Evolutionary conservation across 1,140 invertebrate genomes (phyloP).

Genomic region (Limonius californicus): DNA sequence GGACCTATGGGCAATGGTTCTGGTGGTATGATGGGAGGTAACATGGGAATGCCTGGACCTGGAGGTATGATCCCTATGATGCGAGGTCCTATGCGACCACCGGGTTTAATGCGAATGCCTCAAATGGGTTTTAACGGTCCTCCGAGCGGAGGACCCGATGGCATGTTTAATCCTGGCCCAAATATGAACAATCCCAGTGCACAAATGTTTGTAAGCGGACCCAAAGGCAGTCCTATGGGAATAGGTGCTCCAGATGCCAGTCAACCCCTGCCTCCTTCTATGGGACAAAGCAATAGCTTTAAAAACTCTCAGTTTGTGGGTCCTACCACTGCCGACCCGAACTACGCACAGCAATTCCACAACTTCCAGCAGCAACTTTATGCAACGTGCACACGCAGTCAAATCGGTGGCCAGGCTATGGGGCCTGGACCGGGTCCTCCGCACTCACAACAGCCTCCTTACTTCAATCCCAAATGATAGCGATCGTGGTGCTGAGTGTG

Average conservation of each 20-base stretch:
- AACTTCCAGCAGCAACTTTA: conserved; percentile 94
- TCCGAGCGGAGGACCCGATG: conserved; percentile 51
- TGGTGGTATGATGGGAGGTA: conserved; percentile 46
- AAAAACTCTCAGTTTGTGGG: conserved; percentile 78
- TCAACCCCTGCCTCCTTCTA: conserved; percentile 74
- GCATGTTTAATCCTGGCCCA: conserved; percentile 42
- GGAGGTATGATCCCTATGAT: conserved; percentile 48
- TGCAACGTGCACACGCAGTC: conserved; percentile 77
- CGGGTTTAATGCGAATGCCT: conserved; percentile 54
- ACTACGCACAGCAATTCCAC: conserved; percentile 91
- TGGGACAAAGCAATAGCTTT: conserved; percentile 71
- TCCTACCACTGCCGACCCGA: conserved; percentile 81
- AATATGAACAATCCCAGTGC: conserved; percentile 48
- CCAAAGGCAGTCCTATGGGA: conserved; percentile 53
- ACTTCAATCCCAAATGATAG: conserved; percentile 44
- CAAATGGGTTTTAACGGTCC: conserved; percentile 53
- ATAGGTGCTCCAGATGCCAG: conserved; percentile 58
- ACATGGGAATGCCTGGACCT: conserved; percentile 45
- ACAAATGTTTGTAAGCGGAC: conserved; percentile 53
- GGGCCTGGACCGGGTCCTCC: conserved; percentile 42
- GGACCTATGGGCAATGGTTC: conserved; percentile 37
- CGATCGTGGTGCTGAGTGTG: conserved; percentile 40
- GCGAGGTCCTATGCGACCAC: conserved; percentile 46
- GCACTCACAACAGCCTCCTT: conserved; percentile 43
- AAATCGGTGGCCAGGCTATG: conserved; percentile 47